Conservation (phyloP, 2,888 invertebrate genomes). For the Esperia sulphurella region DNA sequence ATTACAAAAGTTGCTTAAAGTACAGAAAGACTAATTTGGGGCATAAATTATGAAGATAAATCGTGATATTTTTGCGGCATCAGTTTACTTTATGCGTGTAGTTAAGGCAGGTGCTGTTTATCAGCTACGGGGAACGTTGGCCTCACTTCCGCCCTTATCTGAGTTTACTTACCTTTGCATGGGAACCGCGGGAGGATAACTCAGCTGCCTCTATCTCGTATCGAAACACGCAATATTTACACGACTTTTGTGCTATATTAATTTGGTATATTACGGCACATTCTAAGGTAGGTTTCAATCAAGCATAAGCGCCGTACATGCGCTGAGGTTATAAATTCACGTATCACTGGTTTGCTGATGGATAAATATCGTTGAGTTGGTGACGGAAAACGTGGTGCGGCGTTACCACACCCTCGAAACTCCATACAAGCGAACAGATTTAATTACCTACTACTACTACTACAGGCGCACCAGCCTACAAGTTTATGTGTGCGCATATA, state of each 20-base stretch:
- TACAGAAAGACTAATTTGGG: no score
- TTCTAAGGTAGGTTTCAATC: no score
- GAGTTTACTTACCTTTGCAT: slow-evolving; percentile 61
- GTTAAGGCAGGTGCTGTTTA: slow-evolving; percentile 54
- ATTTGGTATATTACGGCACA: no score
- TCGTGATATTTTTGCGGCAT: slow-evolving; percentile 2
- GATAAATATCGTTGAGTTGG: neutral
- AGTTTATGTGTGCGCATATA: no score
- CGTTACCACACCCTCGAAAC: no score
- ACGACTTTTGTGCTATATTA: neutral
- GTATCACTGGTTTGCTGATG: neutral
- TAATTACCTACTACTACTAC: no score
- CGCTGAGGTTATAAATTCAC: no score
- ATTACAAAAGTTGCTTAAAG: no score
- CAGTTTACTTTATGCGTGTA: neutral
- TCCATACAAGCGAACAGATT: no score
- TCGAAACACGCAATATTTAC: slow-evolving; percentile 9
- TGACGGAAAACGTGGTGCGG: no score
- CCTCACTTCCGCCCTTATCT: slow-evolving; percentile 74
- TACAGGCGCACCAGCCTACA: no score
- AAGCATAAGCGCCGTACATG: no score
- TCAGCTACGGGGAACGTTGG: slow-evolving; percentile 58
- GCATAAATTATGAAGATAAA: neutral
- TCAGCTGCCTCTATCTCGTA: slow-evolving; percentile 39
- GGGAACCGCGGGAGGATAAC: slow-evolving; percentile 49